Percentiles rank a stretch among this genome's conserved stretches.
These are phyloP conservation scores for Epinephelus coioides DNA, from an alignment of 2,797 vertebrate genomes.

Conservation along the genomic window DNA sequence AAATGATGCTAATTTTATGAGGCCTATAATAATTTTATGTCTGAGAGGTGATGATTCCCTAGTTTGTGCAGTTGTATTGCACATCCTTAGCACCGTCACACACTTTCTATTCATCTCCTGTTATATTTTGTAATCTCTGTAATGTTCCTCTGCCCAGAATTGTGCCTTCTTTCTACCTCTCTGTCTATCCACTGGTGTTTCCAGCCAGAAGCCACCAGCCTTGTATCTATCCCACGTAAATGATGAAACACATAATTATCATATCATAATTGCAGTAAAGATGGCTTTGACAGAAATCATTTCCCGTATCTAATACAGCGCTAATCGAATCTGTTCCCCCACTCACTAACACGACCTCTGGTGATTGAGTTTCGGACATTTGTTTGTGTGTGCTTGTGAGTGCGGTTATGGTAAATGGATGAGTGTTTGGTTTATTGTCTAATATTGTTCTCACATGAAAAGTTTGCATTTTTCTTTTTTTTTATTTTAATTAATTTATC, in stretches of 20 bases:
- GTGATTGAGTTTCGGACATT: conserved; percentile 98
- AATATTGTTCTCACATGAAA: background rate
- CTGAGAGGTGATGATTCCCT: background rate
- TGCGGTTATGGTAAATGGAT: conserved; percentile 33
- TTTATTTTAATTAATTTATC: background rate
- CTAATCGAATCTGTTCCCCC: conserved; percentile 99
- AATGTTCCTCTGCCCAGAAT: conserved; percentile 72
- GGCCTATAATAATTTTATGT: background rate
- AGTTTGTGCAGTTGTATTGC: conserved; percentile 3
- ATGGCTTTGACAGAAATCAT: conserved; percentile 99
- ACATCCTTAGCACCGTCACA: background rate
- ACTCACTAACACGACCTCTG: conserved; percentile 98
- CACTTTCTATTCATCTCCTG: conserved; percentile 13
- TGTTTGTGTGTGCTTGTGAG: conserved; percentile 83
- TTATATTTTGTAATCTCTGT: conserved; percentile 30
- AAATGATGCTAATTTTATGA: background rate
- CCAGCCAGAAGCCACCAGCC: conserved; percentile 85
- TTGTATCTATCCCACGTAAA: conserved; percentile 96
- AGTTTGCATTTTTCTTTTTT: background rate
- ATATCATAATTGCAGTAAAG: conserved; percentile 99
- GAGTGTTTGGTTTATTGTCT: conserved; percentile 36
- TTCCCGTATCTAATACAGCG: conserved; percentile 99
- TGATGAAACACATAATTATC: conserved; percentile 99
- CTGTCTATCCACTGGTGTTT: conserved; percentile 84
- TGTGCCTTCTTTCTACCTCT: conserved; percentile 83